These are phyloP conservation scores for Anolis sagrei DNA, from an alignment of 2,113 vertebrate genomes.

Conservation along the genomic window DNA sequence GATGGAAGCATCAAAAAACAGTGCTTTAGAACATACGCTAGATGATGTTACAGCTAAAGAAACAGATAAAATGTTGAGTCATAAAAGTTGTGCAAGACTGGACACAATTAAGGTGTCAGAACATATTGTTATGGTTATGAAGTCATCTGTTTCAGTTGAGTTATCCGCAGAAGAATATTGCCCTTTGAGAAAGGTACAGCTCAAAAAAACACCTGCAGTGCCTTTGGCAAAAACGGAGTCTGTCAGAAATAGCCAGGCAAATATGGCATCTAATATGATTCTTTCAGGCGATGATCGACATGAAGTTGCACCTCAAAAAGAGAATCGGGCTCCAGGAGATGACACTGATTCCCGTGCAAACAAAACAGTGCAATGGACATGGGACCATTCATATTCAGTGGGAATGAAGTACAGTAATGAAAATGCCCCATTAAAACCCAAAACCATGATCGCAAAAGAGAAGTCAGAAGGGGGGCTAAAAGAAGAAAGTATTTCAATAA, in stretches of 20 bases:
- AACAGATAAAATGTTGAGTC: constrained; percentile 34
- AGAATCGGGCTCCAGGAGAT: neutral
- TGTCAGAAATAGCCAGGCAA: constrained; percentile 20
- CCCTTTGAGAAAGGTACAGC: neutral
- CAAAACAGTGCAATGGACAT: neutral
- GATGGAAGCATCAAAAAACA: constrained; percentile 47
- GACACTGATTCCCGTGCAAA: neutral
- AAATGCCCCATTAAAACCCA: neutral
- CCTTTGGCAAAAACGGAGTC: neutral
- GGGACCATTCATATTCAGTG: neutral
- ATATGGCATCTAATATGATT: neutral
- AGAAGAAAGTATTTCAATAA: constrained; percentile 19
- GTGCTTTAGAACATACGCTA: constrained; percentile 48
- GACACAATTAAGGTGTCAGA: neutral
- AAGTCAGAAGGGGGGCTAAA: neutral
- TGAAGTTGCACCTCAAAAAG: neutral
- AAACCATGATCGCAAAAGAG: neutral
- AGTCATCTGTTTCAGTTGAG: constrained; percentile 40
- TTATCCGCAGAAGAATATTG: constrained; percentile 56
- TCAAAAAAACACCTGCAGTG: neutral
- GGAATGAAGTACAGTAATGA: rapidly evolving
- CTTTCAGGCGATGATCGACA: neutral
- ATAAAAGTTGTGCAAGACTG: neutral
- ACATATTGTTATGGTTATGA: neutral
- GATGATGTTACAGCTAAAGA: neutral